Percentiles rank a stretch among this genome's conserved stretches.
Conservation (phyloP, 2,113 vertebrate species). For the Prolemur simus region DNA sequence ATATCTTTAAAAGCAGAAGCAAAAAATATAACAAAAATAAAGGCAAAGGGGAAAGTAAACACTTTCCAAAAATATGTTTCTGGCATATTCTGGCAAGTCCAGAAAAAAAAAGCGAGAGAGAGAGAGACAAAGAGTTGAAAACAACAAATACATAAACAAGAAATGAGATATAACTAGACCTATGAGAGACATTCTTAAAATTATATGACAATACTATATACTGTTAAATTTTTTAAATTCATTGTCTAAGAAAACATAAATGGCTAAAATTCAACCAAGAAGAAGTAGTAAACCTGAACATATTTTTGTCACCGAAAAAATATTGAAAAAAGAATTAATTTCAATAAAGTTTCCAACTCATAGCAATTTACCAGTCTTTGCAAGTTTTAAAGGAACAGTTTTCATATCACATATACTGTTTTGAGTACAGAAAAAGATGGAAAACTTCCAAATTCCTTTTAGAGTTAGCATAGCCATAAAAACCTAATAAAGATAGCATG, state of each 20-base stretch:
- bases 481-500: not conserved
- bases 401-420: not conserved
- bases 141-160: conserved; percentile 5
- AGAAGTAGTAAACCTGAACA: not conserved
- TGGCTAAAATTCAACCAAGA: not conserved
- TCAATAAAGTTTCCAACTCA: not conserved
- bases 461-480: not conserved
- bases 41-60: not conserved
- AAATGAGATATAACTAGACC: not conserved
- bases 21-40: conserved; percentile 10
- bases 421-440: not conserved
- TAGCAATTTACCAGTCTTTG: conserved; percentile 9
- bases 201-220: not conserved
- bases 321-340: not conserved
- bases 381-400: conserved; percentile 22
- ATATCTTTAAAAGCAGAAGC: not conserved
- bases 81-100: not conserved
- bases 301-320: not conserved
- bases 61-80: not conserved
- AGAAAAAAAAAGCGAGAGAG: not conserved
- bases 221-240: conserved; percentile 13
- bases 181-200: not conserved
- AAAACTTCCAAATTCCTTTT: conserved; percentile 4
- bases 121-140: not conserved
- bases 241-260: conserved; percentile 23